phyloP scores from a whole-genome alignment of 2,797 vertebrate species.

The Pipistrellus kuhlii region DNA sequence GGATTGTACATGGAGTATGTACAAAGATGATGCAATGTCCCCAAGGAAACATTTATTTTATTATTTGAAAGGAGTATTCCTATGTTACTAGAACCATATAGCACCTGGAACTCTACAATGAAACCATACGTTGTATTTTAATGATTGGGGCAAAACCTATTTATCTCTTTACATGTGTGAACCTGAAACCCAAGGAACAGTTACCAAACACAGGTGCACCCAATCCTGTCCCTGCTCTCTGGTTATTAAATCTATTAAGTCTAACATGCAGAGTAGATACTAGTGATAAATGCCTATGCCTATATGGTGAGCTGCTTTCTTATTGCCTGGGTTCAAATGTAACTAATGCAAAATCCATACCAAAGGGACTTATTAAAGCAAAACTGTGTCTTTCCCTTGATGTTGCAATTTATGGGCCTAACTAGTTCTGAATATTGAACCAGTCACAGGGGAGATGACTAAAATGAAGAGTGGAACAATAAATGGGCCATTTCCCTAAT shows the following conservation, averaged over 20 bases:
- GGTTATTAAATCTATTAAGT: neutral
- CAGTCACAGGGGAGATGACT: neutral
- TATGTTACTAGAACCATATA: conserved; percentile 42
- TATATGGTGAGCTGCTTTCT: neutral
- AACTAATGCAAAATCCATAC: neutral
- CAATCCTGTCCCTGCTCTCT: neutral
- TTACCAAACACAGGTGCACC: neutral
- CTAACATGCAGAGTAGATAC: neutral
- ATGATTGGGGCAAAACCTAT: neutral
- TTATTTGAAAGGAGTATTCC: conserved; percentile 23
- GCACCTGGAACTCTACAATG: neutral
- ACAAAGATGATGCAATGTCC: neutral
- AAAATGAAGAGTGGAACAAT: neutral
- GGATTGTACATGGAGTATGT: neutral
- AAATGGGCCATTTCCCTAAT: conserved; percentile 23
- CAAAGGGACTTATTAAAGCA: neutral
- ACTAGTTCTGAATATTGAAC: conserved; percentile 46
- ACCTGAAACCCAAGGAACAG: neutral
- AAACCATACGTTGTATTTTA: conserved; percentile 35
- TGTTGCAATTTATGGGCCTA: neutral
- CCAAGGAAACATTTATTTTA: conserved; percentile 21
- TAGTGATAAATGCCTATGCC: neutral
- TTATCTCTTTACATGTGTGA: neutral
- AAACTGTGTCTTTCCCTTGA: neutral
- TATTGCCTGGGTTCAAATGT: conserved; percentile 10